Base-by-base conservation (phyloP, 2,113 vertebrate genomes). In the Saimiri boliviensis region DNA sequence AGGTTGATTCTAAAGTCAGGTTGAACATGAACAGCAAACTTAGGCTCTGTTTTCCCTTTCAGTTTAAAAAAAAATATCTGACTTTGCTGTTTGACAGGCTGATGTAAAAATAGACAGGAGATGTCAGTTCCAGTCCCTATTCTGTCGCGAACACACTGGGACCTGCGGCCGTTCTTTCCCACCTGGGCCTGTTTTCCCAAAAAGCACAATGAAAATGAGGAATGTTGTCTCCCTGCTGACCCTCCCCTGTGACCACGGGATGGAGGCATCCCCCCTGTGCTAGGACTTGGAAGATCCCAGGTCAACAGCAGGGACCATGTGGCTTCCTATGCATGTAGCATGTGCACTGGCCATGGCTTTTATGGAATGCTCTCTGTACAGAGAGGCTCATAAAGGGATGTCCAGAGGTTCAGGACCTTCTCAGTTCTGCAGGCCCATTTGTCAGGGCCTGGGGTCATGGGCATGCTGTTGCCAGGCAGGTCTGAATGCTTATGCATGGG, bases 351-450 rank as follows among this genome's bases (percentile, higher is more conserved):
- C n/a, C 27, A 32, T 47, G 63, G 58, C 6, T 56, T 19, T 83
- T 7, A 5, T 0, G 37, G 25, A 77, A 11, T 12, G 14, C 1
- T 54, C 52, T 6, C 40, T 35, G 32, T 23, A 3, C 1, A 14
- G 11, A 60, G 56, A 68, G 9, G 14, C 32, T 47, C 25, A 49
- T 32, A 23, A 63, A 79, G 17, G n/a, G 70, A 13, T 5, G 5
- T 21, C 6, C 1, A 0, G 6, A 14, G 8, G 30, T 25, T 70
- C n/a, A 14, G n/a, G 42, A 40, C 25, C 23, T 45, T 37, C 56
- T 60, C 19, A 12, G 81, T 13, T 86, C 27, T 86, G 37, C 32
- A 77, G 40, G n/a, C 27, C 76, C n/a, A 47, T 30, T 23, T 54
- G n/a, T 74, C 58, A 71, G 70, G 32, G 30, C 7, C n/a, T 17